These are phyloP conservation scores for Melanaphis sacchari DNA, from an alignment of 1,140 invertebrate genomes.

Conservation along the genomic window DNA sequence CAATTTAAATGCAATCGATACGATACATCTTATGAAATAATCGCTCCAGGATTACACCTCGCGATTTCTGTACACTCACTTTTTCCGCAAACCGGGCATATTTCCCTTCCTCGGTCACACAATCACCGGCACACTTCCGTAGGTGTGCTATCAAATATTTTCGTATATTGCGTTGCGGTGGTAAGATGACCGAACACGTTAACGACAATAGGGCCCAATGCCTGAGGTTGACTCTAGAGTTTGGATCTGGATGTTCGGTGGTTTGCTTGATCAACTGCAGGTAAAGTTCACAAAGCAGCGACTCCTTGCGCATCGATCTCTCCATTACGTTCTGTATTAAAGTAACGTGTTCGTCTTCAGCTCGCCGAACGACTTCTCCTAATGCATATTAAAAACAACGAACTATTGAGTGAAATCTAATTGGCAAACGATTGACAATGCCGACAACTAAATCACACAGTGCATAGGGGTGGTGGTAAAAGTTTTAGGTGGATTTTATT, in stretches of 20 bases:
- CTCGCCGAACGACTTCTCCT: slow-evolving; percentile 69
- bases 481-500: neutral
- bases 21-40: neutral
- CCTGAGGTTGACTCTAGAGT: slow-evolving; percentile 83
- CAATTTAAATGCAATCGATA: no score
- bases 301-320: slow-evolving; percentile 87
- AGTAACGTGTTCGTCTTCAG: slow-evolving; percentile 86
- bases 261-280: slow-evolving; percentile 94
- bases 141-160: slow-evolving; percentile 92
- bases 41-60: neutral
- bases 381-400: neutral
- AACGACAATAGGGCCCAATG: slow-evolving; percentile 93
- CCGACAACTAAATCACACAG: neutral
- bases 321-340: slow-evolving; percentile 89
- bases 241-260: slow-evolving; percentile 90
- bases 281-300: slow-evolving; percentile 88
- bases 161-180: slow-evolving; percentile 69
- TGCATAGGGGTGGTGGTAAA: neutral
- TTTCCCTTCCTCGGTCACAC: slow-evolving; percentile 91
- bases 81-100: slow-evolving; percentile 94
- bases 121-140: slow-evolving; percentile 85
- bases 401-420: neutral
- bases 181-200: slow-evolving; percentile 86
- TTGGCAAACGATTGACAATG: neutral
- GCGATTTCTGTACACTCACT: slow-evolving; percentile 65